These are phyloP conservation scores for Hylomyscus alleni DNA, from an alignment of 2,797 vertebrate species.

Conservation along the genomic window DNA sequence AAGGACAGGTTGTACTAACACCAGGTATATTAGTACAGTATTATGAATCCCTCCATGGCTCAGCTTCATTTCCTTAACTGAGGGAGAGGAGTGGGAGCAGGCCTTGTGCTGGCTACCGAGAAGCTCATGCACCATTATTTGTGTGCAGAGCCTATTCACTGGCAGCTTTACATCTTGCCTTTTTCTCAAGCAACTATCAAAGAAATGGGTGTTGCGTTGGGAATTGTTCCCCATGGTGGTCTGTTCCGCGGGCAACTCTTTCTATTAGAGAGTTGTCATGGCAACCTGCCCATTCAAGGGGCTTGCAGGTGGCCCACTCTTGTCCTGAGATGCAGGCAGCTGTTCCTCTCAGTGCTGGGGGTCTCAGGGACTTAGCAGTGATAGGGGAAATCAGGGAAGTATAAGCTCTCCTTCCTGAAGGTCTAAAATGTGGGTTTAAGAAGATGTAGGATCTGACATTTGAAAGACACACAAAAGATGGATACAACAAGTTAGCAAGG, in stretches of 20 bases:
- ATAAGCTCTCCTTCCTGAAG: neutral
- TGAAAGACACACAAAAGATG: neutral
- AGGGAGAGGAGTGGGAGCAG: neutral
- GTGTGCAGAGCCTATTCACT: neutral
- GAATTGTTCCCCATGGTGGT: constrained; percentile 21
- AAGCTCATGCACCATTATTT: neutral
- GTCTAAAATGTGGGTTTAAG: neutral
- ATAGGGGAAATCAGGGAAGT: neutral
- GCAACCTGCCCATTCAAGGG: constrained; percentile 38
- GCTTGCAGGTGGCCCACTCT: neutral
- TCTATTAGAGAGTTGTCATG: constrained; percentile 61
- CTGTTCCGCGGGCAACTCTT: neutral
- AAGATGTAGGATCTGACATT: neutral
- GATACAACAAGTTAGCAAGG: neutral
- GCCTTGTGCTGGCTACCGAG: neutral
- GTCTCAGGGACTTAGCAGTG: neutral
- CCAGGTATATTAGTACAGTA: neutral
- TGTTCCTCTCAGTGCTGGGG: neutral
- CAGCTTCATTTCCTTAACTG: neutral
- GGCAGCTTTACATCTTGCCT: neutral
- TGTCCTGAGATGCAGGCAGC: neutral
- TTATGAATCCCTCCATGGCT: neutral
- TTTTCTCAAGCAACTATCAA: neutral
- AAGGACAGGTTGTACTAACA: neutral
- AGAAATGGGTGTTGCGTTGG: neutral